Conservation (phyloP, 2,113 vertebrate species). For the Oenanthe oenanthe region DNA sequence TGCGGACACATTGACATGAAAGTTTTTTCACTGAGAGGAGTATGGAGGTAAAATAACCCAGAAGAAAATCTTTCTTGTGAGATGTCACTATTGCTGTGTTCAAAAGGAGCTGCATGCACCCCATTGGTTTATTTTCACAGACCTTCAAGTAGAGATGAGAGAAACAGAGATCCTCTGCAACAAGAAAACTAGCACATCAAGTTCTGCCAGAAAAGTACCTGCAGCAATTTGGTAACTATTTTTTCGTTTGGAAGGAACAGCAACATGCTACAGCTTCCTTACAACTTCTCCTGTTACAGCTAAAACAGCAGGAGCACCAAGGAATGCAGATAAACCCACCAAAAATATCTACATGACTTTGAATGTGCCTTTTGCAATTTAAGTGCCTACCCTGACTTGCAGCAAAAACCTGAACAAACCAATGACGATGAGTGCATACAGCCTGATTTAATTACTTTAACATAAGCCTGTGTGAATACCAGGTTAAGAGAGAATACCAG, state of each 20-base stretch:
- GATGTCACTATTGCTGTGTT: constrained; percentile 24
- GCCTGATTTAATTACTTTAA: background rate
- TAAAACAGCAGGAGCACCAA: background rate
- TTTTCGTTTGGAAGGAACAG: background rate
- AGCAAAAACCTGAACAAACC: background rate
- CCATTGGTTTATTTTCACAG: constrained; percentile 69
- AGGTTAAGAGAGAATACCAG: background rate
- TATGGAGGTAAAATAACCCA: background rate
- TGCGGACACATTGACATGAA: background rate
- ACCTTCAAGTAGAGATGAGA: constrained; percentile 17
- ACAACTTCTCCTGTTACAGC: background rate
- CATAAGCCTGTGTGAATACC: background rate
- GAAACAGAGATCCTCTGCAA: background rate
- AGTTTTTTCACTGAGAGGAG: constrained; percentile 6
- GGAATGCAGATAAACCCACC: background rate
- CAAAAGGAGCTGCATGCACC: constrained; percentile 54
- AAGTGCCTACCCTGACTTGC: background rate
- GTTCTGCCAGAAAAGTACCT: constrained; percentile 39
- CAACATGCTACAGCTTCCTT: background rate
- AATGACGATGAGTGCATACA: background rate
- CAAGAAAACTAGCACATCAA: constrained; percentile 70
- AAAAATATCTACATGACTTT: background rate
- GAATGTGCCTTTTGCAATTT: background rate
- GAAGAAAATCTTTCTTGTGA: background rate
- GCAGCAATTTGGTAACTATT: background rate